Evolutionary conservation across 2,113 vertebrate genomes (phyloP).

Genomic region (Cephalopholis sonnerati): DNA sequence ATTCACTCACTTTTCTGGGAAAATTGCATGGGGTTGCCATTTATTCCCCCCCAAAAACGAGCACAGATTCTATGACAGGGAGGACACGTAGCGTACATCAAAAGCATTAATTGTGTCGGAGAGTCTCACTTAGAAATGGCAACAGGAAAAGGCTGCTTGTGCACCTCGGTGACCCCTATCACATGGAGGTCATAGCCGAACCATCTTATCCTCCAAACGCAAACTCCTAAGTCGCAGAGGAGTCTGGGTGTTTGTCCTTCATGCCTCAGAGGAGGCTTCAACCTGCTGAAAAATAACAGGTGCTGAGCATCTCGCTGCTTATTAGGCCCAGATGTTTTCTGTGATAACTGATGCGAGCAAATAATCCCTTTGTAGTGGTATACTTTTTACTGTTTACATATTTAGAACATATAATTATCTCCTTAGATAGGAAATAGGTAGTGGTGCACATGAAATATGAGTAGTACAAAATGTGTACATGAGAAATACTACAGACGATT

Average conservation of each 20-base stretch:
- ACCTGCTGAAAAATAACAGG: slow-evolving; percentile 77
- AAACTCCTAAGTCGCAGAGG: slow-evolving; percentile 36
- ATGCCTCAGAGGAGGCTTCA: slow-evolving; percentile 77
- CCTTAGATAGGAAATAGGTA: slow-evolving; percentile 2
- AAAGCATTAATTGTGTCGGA: slow-evolving; percentile 6
- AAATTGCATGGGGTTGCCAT: slow-evolving; percentile 10
- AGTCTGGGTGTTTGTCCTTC: slow-evolving; percentile 75
- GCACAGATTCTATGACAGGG: slow-evolving; percentile 4
- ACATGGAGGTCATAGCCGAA: slow-evolving; percentile 56
- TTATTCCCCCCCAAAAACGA: background rate
- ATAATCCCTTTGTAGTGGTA: slow-evolving; percentile 41
- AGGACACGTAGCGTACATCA: slow-evolving; percentile 2
- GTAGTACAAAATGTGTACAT: background rate
- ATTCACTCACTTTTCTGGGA: background rate
- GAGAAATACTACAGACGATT: slow-evolving; percentile 25
- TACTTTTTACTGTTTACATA: slow-evolving; percentile 19
- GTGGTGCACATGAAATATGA: slow-evolving; percentile 10
- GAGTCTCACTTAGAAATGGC: slow-evolving; percentile 36
- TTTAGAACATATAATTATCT: slow-evolving; percentile 6
- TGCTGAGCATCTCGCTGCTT: slow-evolving; percentile 66
- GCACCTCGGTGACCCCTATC: slow-evolving; percentile 61
- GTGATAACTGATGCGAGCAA: slow-evolving; percentile 63
- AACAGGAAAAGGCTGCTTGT: slow-evolving; percentile 49
- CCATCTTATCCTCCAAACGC: slow-evolving; percentile 56
- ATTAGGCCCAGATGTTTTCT: slow-evolving; percentile 79